Base-by-base conservation (phyloP, 2,888 invertebrate species). In the Mythimna ferrago region DNA sequence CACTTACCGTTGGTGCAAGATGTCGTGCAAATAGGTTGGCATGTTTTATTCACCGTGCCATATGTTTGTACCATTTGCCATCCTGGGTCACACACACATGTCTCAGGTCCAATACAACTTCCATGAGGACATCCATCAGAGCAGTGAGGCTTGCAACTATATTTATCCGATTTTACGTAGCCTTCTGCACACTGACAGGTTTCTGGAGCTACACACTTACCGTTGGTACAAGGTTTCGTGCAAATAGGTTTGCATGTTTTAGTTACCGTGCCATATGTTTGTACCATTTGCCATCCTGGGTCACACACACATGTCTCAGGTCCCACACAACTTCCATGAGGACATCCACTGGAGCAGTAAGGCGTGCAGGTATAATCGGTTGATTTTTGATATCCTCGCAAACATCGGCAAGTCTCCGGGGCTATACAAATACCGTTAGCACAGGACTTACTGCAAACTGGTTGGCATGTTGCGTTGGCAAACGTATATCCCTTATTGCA, bases 401-500 rank as follows among this genome's bases (percentile, higher is more conserved):
- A 16, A 65, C 82, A 82, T 44, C 76, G 56, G 19, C 82, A 82
- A 2, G 11, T 51, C 1, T 83, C 66, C 62, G 75, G 81, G 7
- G 71, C 75, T 5, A 57, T 0, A 19, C 82, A 83, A 9, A 16
- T 71, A 6, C 73, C 81, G 14, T 81, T 83, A 2, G 14, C 0
- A 26, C 82, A 83, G 3, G 57, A 9, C 16, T 63, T 56, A 2
- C 6, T 70, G 16, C 84, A 84, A 41, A 78, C 21, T 26, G 86
- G 85, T 38, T 62, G 44, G 44, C 84, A 83, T 38, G 70, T 66
- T 65, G 7, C 32, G 26, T 77, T 77, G 19, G 10, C 3, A 54
- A 63, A 66, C 11, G 1, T 56, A 57, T 78, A 81, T 9, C 83
- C 84, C 4, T 60, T 32, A 21, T n/a, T 56, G 62, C 84, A 86